These are phyloP conservation scores for Masticophis lateralis DNA, from an alignment of 2,797 vertebrate genomes.

Conservation along the genomic window DNA sequence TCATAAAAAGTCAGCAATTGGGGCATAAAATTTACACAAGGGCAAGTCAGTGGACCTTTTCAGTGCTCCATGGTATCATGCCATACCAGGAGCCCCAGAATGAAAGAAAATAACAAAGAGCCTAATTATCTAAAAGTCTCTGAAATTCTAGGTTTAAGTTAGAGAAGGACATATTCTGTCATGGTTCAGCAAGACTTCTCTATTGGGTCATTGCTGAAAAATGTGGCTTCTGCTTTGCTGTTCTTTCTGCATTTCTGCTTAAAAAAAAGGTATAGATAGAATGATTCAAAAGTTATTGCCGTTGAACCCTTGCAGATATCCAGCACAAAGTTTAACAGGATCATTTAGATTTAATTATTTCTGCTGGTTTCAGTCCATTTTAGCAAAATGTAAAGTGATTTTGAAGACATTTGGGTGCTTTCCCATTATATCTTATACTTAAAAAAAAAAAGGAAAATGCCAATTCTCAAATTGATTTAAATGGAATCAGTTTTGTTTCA, in stretches of 20 bases:
- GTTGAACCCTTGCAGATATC: background rate
- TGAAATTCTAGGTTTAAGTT: background rate
- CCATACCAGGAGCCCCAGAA: background rate
- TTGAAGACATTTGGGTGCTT: background rate
- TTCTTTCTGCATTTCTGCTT: background rate
- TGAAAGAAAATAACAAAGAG: background rate
- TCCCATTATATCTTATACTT: background rate
- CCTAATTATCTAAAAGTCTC: background rate
- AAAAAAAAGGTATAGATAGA: background rate
- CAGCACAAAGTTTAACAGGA: background rate
- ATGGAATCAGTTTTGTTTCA: background rate
- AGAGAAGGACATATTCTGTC: background rate
- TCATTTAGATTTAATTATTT: background rate
- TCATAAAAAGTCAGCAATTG: background rate
- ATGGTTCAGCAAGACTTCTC: background rate
- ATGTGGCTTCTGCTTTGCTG: background rate
- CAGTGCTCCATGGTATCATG: background rate
- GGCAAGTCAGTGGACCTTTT: background rate
- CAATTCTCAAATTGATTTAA: background rate
- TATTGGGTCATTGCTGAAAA: background rate
- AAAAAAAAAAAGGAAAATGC: background rate
- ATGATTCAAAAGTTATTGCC: background rate
- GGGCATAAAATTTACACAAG: background rate
- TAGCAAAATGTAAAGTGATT: background rate
- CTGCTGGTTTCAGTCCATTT: background rate